A percentile compares a stretch with the other conserved stretches of the same genome.
Evolutionary conservation across 1,140 invertebrate species (phyloP).

Genomic region (Carcinoscorpius rotundicauda): DNA sequence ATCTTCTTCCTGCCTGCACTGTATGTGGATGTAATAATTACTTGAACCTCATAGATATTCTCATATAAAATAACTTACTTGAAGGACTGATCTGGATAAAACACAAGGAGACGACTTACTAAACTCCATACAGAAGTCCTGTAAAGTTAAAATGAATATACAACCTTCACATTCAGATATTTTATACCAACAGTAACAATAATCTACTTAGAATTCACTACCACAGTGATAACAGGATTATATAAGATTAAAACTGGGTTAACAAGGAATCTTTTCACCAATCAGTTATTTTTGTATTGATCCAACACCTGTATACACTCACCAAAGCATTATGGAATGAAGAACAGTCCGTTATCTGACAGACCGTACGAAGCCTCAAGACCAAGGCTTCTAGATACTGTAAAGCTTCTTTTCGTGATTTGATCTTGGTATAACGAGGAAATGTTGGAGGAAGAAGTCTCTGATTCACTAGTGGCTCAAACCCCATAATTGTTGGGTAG

Average conservation of each 20-base stretch:
- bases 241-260: neutral
- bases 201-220: conserved; percentile 6
- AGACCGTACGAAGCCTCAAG: conserved; percentile 61
- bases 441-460: conserved; percentile 92
- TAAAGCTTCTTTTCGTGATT: conserved; percentile 63
- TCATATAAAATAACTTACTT: conserved; percentile 39
- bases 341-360: conserved; percentile 61
- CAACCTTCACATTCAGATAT: conserved; percentile 1
- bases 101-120: conserved; percentile 79
- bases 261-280: neutral
- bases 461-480: conserved; percentile 91
- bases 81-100: conserved; percentile 79
- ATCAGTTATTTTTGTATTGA: neutral
- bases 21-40: too few species aligned
- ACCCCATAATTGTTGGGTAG: conserved; percentile 52
- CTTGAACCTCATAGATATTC: too few species aligned
- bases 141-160: conserved; percentile 26
- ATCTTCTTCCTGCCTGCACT: too few species aligned
- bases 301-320: conserved; percentile 26
- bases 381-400: conserved; percentile 73
- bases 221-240: neutral
- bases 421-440: conserved; percentile 89
- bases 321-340: conserved; percentile 74
- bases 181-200: too few species aligned
- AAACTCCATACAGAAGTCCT: conserved; percentile 92